A percentile compares a stretch with the other conserved stretches of the same genome.
These are phyloP conservation scores for Calonectris borealis DNA, from an alignment of 2,113 vertebrate genomes.

Conservation along the genomic window DNA sequence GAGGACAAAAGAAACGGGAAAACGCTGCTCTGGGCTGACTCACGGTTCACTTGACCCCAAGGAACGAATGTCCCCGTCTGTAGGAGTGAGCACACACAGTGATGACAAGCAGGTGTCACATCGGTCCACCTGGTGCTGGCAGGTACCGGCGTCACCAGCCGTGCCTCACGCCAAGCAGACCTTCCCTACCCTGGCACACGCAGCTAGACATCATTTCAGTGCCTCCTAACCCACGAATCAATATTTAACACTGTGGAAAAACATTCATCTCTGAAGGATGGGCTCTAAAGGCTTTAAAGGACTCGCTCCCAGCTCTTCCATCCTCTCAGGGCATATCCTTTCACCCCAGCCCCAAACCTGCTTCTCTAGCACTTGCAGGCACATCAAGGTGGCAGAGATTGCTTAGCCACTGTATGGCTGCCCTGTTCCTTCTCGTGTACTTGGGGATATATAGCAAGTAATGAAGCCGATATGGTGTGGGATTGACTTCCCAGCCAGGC, in stretches of 20 bases:
- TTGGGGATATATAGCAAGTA: not conserved
- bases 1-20: not conserved
- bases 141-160: not conserved
- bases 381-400: not conserved
- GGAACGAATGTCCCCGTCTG: accelerated
- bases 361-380: not conserved
- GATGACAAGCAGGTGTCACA: not conserved
- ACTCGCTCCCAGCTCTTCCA: not conserved
- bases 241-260: not conserved
- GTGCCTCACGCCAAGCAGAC: not conserved
- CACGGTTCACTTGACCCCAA: not conserved
- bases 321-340: accelerated
- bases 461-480: not conserved
- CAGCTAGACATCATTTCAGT: not conserved
- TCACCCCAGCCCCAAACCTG: not conserved
- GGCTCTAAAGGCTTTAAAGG: not conserved
- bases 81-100: accelerated
- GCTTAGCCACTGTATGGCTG: accelerated
- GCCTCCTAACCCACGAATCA: not conserved
- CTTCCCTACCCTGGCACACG: not conserved
- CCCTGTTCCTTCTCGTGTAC: not conserved
- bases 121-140: not conserved
- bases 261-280: not conserved
- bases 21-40: not conserved
- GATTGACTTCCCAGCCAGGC: not conserved